phyloP scores from a whole-genome alignment of 1,140 invertebrate species.

The Ptiloglossa arizonensis region DNA sequence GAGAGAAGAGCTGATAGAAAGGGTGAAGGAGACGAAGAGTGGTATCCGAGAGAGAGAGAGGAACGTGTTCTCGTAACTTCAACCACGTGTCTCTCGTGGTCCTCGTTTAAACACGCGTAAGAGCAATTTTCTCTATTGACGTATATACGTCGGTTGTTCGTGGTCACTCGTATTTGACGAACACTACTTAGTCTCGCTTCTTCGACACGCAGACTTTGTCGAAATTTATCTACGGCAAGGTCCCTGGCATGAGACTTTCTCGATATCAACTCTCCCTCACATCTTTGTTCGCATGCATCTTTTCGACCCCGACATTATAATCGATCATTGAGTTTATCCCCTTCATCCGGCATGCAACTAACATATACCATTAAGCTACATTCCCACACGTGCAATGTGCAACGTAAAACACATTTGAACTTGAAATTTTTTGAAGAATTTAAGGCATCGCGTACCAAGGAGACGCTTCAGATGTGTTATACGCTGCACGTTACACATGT shows the following conservation, averaged over 20 bases:
- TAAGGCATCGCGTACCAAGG: no score
- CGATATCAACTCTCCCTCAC: not conserved
- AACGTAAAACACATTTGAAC: no score
- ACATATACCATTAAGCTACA: not conserved
- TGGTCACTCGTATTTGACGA: constrained; percentile 6
- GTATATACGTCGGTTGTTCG: constrained; percentile 28
- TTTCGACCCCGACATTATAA: not conserved
- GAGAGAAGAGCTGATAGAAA: constrained; percentile 25
- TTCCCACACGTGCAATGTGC: no score
- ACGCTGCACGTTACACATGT: no score
- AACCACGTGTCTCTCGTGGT: constrained; percentile 62
- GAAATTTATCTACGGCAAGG: not conserved
- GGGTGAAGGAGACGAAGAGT: constrained; percentile 36
- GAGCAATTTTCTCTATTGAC: constrained; percentile 65
- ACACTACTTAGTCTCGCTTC: not conserved
- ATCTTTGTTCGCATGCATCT: not conserved
- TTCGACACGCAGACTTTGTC: not conserved
- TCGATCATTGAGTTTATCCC: not conserved
- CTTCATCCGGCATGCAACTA: not conserved
- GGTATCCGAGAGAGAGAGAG: constrained; percentile 37
- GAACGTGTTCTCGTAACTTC: constrained; percentile 63
- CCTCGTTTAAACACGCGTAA: constrained; percentile 65
- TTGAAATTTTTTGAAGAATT: no score
- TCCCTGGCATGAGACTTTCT: not conserved
- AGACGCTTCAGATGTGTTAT: no score